Evolutionary conservation across 1,140 invertebrate genomes (phyloP), one percentile per base, ranked within the genome.

Genomic region (Solen grandis): DNA sequence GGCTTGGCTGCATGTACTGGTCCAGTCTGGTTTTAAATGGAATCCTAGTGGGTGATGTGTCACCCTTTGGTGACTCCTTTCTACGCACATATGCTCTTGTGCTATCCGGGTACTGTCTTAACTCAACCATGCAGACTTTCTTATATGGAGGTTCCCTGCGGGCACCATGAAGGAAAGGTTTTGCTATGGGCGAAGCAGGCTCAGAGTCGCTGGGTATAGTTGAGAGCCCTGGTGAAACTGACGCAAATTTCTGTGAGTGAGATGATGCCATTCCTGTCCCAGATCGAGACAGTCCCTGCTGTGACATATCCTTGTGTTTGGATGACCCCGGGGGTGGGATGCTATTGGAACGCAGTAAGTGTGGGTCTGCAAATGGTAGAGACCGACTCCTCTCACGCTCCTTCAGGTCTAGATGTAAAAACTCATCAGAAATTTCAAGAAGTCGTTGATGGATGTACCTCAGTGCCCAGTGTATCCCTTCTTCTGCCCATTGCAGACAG

Each of bases 391-490:
- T 93, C 87, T 95, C 95, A 70, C 97, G 93, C 2, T 95, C 96
- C 82, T 96, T 95, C 81, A 94, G 94, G 85, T 95, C 94, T 54
- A 94, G 94, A 0, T 95, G 94, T 36, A 94, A 94, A 85, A 97
- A 95, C 89, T 97, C 96, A 85, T 90, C 90, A 79, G 84, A 87
- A 25, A 90, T 87, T 73, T 93, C 93, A 2, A 91, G 81, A 46
- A 94, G 84, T 54, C 93, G 88, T 73, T 93, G 92, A 52, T 92
- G 90, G 25, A 93, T 88, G 85, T 94, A 99, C 72, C 97, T 96
- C n/a, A 99, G 92, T 33, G 97, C 97, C 99, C 99, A 99, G 93
- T 96, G 97, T 33, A 99, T 95, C 1, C 99, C 99, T 92, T 99
- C 98, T 91, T 99, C 98, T 87, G 97, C 95, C 99, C 99, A 99